phyloP scores from a whole-genome alignment of 2,113 vertebrate species.

The Burhinus bistriatus region DNA sequence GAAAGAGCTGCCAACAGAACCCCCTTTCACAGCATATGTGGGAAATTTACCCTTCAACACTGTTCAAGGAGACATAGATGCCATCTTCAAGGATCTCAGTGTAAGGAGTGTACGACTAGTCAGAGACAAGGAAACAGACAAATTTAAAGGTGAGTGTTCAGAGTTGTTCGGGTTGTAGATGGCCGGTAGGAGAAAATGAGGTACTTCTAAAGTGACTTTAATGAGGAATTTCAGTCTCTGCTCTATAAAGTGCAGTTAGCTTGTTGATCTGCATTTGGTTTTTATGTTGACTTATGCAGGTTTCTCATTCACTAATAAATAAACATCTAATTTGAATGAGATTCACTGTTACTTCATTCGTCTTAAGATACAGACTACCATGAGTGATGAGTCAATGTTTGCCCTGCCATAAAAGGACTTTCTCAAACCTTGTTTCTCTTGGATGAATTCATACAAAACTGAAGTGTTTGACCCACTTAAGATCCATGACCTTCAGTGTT shows the following conservation, averaged over 20 bases:
- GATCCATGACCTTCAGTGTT: neutral
- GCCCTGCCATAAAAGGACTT: neutral
- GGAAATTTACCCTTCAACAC: slow-evolving; percentile 97
- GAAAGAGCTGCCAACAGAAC: slow-evolving; percentile 95
- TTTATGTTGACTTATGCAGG: neutral
- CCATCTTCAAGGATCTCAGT: slow-evolving; percentile 95
- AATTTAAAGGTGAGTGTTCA: slow-evolving; percentile 90
- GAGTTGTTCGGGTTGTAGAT: neutral
- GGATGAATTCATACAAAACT: neutral
- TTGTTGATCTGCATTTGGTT: neutral
- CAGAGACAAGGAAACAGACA: slow-evolving; percentile 98
- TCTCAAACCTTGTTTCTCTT: neutral
- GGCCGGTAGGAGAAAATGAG: neutral
- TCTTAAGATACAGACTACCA: neutral
- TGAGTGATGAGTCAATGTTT: neutral
- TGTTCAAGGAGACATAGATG: slow-evolving; percentile 97
- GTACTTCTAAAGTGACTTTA: neutral
- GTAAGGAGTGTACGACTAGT: slow-evolving; percentile 94
- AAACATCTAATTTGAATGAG: neutral
- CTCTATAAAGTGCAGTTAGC: neutral
- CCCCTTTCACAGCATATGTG: slow-evolving; percentile 96
- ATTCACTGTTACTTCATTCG: neutral
- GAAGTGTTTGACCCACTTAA: neutral
- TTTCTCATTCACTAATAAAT: neutral
- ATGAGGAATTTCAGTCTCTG: neutral